Evolutionary conservation across 1,140 invertebrate genomes (phyloP), one percentile per base, ranked within the genome.

Genomic region (Cardiocondyla obscurior): DNA sequence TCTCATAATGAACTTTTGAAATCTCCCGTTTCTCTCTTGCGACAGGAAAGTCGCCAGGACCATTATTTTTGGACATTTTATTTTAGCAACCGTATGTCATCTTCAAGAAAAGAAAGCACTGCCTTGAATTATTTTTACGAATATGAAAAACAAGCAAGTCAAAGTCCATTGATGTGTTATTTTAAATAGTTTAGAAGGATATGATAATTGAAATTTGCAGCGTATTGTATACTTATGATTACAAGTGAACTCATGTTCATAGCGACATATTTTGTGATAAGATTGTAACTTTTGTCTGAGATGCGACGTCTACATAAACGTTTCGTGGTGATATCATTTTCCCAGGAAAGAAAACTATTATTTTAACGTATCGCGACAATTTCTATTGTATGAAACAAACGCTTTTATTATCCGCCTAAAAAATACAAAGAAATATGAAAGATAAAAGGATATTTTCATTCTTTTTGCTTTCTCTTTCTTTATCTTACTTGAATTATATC

Each of bases 281-380:
- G 22, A 69, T 51, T 39, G 39, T 6, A 76, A 76, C 46, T 58
- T 4, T 42, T 22, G n/a, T 64, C 57, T 49, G 30, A 33, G 19
- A 49, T 62, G 12, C 46, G 30, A 73, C 51, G 30, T 36, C n/a
- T 12, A 12, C 5, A 19, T 49, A 39, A 51, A 70, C 19, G 55
- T 74, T 60, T 46, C n/a, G n/a, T n/a, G n/a, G n/a, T 62, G 72
- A 62, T 33, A 62, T 60, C 39, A 25, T n/a, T 12, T 53, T 2
- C 19, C 12, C n/a, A 7, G 1, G 8, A 1, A 57, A 57, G 14
- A 73, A 73, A 53, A 73, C 1, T 55, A 49, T 36, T 55, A 36
- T 57, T 28, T 28, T 1, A 33, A 14, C 14, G 33, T 74, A 12
- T 49, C 14, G 12, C 7, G 36, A 55, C 25, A 60, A 62, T 22